A percentile compares a stretch with the other conserved stretches of the same genome.
Evolutionary conservation across 2,888 invertebrate species (phyloP).

Genomic region (Acanthosepion lycidas): DNA sequence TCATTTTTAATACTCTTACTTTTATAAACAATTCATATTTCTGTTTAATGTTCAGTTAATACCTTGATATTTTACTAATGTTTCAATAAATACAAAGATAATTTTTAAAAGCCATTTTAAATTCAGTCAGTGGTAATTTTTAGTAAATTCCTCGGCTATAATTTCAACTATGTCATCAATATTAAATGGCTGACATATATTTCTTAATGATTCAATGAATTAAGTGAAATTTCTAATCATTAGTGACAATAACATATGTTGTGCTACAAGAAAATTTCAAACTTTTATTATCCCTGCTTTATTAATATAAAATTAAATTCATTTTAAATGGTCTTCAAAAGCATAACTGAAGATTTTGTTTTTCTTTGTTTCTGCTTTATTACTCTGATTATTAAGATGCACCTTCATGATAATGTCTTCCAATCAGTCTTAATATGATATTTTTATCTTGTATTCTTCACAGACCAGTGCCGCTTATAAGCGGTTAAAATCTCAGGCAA

Average conservation of each 20-base stretch:
- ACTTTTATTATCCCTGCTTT: background rate
- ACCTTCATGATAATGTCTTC: background rate
- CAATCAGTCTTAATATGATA: background rate
- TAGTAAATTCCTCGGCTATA: background rate
- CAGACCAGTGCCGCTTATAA: conserved; percentile 40
- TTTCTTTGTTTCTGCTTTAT: background rate
- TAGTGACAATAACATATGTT: background rate
- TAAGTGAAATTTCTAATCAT: background rate
- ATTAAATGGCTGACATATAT: background rate
- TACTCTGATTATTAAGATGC: background rate
- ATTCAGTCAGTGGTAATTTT: no score
- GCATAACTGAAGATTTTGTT: background rate
- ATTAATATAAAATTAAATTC: background rate
- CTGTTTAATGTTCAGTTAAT: no score
- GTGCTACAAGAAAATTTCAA: background rate
- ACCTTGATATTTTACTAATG: no score
- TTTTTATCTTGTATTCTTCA: background rate
- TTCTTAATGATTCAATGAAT: background rate
- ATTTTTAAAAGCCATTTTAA: no score
- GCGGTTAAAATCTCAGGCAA: conserved; percentile 46
- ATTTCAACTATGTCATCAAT: background rate
- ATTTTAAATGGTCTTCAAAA: background rate
- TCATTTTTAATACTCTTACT: no score
- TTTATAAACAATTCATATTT: no score
- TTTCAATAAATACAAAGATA: no score